These are phyloP conservation scores for Hyles vespertilio DNA, from an alignment of 1,140 invertebrate genomes.

Conservation along the genomic window DNA sequence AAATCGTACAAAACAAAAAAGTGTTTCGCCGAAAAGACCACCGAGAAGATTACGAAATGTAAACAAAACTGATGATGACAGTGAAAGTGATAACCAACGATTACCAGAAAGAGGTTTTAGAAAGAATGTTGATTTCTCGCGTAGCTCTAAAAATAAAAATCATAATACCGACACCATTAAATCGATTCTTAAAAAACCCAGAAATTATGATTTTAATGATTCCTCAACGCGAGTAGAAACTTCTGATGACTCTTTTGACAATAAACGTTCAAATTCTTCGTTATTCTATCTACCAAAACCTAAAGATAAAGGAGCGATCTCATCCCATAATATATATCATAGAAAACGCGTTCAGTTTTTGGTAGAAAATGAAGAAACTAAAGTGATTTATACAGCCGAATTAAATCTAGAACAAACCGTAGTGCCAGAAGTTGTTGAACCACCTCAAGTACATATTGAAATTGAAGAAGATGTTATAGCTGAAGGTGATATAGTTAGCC, in stretches of 20 bases:
- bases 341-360: conserved; percentile 79
- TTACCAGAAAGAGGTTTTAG: conserved; percentile 46
- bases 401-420: conserved; percentile 52
- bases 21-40: conserved; percentile 63
- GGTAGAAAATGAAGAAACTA: conserved; percentile 76
- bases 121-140: conserved; percentile 37
- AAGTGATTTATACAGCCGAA: conserved; percentile 65
- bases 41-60: conserved; percentile 58
- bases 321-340: conserved; percentile 51
- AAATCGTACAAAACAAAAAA: conserved; percentile 66
- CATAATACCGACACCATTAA: conserved; percentile 73
- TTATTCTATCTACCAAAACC: conserved; percentile 82
- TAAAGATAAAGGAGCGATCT: conserved; percentile 47
- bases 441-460: conserved; percentile 14
- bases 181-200: conserved; percentile 83
- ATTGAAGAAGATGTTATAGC: conserved; percentile 31
- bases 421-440: conserved; percentile 21
- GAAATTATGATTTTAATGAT: conserved; percentile 47
- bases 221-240: conserved; percentile 37
- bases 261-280: conserved; percentile 70
- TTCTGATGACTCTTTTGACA: conserved; percentile 49
- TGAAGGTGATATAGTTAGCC: conserved; percentile 53
- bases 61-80: conserved; percentile 61
- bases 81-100: conserved; percentile 67
- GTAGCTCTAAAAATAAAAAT: conserved; percentile 51